Percentiles rank a stretch among this genome's conserved stretches.
Conservation (phyloP, 1,140 invertebrate species). For the Chlorops oryzae region DNA sequence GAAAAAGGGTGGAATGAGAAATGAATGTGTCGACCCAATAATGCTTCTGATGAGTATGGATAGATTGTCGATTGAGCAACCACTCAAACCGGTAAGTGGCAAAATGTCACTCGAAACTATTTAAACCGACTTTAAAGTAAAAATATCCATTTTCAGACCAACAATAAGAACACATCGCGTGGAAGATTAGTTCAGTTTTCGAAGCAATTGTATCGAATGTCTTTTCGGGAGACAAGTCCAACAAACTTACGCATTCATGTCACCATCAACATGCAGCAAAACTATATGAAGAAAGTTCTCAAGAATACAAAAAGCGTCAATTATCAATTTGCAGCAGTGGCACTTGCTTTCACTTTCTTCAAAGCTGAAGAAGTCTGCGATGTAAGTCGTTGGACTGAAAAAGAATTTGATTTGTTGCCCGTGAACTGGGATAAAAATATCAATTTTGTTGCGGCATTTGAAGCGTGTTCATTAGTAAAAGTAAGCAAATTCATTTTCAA, state of each 20-base stretch:
- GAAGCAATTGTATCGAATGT: no score
- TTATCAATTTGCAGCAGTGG: constrained; percentile 29
- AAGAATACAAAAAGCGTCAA: constrained; percentile 14
- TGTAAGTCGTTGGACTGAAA: constrained; percentile 28
- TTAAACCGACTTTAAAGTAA: no score
- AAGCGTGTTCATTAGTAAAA: no score
- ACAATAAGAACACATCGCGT: no score
- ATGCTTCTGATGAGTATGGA: constrained; percentile 20
- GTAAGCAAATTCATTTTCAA: no score
- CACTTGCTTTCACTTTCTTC: constrained; percentile 36
- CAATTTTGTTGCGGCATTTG: no score
- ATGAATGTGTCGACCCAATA: constrained; percentile 24
- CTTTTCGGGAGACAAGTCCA: no score
- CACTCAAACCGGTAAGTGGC: no score
- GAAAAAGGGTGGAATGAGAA: constrained; percentile 20
- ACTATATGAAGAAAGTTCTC: constrained; percentile 20
- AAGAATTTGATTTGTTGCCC: constrained; percentile 20
- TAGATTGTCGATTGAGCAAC: no score
- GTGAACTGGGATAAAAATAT: constrained; percentile 24
- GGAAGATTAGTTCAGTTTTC: no score
- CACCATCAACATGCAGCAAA: constrained; percentile 33
- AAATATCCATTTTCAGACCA: no score
- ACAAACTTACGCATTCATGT: constrained; percentile 30
- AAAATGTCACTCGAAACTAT: no score
- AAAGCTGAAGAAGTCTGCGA: constrained; percentile 24